Evolutionary conservation across 2,888 invertebrate genomes (phyloP).

Genomic region (Theodoxus fluviatilis): DNA sequence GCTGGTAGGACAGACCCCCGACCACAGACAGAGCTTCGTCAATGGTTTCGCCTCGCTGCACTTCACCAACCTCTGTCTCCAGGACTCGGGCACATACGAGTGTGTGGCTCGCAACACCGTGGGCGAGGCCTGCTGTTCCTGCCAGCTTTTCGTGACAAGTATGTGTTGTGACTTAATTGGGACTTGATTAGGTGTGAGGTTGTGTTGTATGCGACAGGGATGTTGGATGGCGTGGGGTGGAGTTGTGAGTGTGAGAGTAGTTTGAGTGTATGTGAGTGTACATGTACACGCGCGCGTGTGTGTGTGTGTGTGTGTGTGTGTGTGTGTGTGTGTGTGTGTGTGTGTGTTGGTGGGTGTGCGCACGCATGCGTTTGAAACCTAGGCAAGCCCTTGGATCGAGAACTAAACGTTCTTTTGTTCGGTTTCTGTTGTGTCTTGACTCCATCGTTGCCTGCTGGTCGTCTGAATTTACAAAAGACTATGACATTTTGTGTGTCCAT

Average conservation of each 20-base stretch:
- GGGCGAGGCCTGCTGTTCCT: constrained; percentile 43
- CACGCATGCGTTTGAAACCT: no score
- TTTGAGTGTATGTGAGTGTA: not conserved
- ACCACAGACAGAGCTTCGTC: constrained; percentile 46
- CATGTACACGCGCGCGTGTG: not conserved
- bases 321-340: not conserved
- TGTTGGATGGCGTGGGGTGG: no score
- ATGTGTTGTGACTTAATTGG: no score
- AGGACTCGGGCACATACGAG: constrained; percentile 52
- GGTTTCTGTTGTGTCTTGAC: no score
- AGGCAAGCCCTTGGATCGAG: no score
- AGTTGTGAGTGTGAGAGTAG: no score
- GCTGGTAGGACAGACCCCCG: constrained; percentile 43
- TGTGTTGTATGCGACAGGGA: no score
- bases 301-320: not conserved
- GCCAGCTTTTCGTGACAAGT: constrained; percentile 40
- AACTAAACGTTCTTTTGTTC: no score
- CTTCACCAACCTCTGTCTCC: constrained; percentile 39
- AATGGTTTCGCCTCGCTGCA: constrained; percentile 45
- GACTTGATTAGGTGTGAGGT: no score
- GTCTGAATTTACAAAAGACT: constrained; percentile 10
- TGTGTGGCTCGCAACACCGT: constrained; percentile 47
- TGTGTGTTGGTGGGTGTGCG: no score
- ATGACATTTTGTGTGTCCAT: no score
- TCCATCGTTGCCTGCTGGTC: no score